Percentiles rank a stretch among this genome's conserved stretches.
phyloP scores from a whole-genome alignment of 2,797 vertebrate species.

The Esox lucius region DNA sequence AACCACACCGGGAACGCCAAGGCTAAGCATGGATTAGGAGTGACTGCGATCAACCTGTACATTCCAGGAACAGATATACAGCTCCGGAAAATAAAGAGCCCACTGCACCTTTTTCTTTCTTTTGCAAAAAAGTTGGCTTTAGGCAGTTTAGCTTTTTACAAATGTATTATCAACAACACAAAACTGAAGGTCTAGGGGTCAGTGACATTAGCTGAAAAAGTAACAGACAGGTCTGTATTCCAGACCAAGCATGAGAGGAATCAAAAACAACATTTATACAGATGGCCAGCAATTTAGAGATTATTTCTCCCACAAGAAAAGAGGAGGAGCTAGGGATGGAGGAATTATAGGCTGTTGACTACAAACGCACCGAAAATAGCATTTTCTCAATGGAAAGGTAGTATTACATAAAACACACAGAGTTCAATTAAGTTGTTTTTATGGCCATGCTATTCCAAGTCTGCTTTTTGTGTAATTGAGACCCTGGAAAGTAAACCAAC shows the following conservation, averaged over 20 bases:
- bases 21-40: neutral
- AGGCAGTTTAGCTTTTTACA: neutral
- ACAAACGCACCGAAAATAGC: neutral
- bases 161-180: neutral
- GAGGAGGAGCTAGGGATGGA: neutral
- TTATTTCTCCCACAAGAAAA: conserved; percentile 22
- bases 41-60: neutral
- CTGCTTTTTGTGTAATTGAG: conserved; percentile 44
- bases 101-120: no score
- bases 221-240: neutral
- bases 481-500: conserved; percentile 25
- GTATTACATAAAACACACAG: conserved; percentile 61
- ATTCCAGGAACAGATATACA: no score
- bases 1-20: neutral
- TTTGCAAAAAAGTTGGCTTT: no score
- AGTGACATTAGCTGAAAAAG: neutral
- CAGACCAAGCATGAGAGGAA: neutral
- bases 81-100: no score
- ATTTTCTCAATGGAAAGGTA: conserved; percentile 45
- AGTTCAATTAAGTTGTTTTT: conserved; percentile 48
- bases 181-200: neutral
- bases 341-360: conserved; percentile 31
- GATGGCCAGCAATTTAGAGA: conserved; percentile 16
- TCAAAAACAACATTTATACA: neutral
- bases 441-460: conserved; percentile 35